These are phyloP conservation scores for Drosophila antonietae DNA, from an alignment of 2,888 invertebrate genomes.

Conservation along the genomic window DNA sequence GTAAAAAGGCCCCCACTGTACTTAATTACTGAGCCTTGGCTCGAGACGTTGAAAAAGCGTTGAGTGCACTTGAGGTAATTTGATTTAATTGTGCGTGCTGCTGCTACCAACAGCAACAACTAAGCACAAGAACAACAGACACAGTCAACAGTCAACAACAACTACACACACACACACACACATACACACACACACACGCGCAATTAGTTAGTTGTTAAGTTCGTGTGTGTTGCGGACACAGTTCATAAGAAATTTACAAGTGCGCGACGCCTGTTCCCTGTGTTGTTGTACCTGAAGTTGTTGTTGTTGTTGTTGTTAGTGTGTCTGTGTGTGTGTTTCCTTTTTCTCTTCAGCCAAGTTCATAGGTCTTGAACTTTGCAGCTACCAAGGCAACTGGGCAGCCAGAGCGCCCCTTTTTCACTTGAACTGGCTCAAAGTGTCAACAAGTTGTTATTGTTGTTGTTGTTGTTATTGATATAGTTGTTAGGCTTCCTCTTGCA, in stretches of 20 bases:
- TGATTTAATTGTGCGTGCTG: constrained; percentile 79
- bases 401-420: constrained; percentile 7
- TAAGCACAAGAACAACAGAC: constrained; percentile 6
- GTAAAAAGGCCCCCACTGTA: constrained; percentile 11
- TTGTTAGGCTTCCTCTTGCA: neutral
- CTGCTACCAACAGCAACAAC: constrained; percentile 14
- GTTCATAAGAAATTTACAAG: constrained; percentile 73
- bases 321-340: neutral
- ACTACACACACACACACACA: constrained; percentile 5
- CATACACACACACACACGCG: constrained; percentile 19
- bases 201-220: constrained; percentile 21
- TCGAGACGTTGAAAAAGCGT: constrained; percentile 56
- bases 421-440: constrained; percentile 39
- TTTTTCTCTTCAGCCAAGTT: constrained; percentile 26
- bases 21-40: constrained; percentile 66
- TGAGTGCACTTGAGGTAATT: constrained; percentile 78
- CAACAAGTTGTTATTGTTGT: constrained; percentile 21
- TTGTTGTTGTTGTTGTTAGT: neutral
- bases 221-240: constrained; percentile 37
- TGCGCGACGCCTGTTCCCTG: constrained; percentile 19
- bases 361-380: constrained; percentile 52
- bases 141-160: neutral
- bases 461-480: neutral
- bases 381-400: constrained; percentile 17
- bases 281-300: neutral